A percentile compares a stretch with the other conserved stretches of the same genome.
Evolutionary conservation across 2,888 invertebrate genomes (phyloP).

Genomic region (Rhagonycha lutea): DNA sequence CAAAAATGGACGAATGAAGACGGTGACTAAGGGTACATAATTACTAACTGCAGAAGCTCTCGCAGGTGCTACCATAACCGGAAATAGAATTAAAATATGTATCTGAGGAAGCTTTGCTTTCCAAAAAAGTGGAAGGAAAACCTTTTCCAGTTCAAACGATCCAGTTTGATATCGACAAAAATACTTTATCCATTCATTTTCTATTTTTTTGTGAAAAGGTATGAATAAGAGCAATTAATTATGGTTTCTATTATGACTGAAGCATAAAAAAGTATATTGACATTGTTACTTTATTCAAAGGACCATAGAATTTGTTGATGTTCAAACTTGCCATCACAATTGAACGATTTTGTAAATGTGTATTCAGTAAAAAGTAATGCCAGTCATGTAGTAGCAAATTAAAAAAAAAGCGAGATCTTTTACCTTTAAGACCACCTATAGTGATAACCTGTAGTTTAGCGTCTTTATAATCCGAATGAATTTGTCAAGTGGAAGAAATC

Average conservation of each 20-base stretch:
- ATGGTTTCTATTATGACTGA: not conserved
- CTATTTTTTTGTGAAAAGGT: not conserved
- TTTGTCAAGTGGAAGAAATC: conserved; percentile 5
- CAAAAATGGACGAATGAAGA: not conserved
- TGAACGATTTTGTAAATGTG: conserved; percentile 34
- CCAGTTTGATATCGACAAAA: not conserved
- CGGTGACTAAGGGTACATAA: not conserved
- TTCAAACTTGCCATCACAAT: conserved; percentile 29
- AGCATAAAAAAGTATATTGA: not conserved
- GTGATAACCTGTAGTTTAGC: conserved; percentile 7
- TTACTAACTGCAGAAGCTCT: not conserved
- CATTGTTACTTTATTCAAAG: not conserved
- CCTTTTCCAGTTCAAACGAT: not conserved
- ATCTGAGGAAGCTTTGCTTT: not conserved
- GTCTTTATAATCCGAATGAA: conserved; percentile 6
- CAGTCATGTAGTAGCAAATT: conserved; percentile 40
- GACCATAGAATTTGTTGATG: not conserved
- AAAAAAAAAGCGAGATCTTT: conserved; percentile 33
- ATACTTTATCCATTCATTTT: not conserved
- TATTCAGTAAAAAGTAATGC: conserved; percentile 21
- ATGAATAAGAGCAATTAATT: not conserved
- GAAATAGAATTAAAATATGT: not conserved
- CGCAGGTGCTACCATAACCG: not conserved
- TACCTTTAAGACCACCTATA: conserved; percentile 36
- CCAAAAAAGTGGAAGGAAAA: not conserved